Conservation (phyloP, 53 echinoderm and acorn worm species). For the Mesocentrotus franciscanus region DNA sequence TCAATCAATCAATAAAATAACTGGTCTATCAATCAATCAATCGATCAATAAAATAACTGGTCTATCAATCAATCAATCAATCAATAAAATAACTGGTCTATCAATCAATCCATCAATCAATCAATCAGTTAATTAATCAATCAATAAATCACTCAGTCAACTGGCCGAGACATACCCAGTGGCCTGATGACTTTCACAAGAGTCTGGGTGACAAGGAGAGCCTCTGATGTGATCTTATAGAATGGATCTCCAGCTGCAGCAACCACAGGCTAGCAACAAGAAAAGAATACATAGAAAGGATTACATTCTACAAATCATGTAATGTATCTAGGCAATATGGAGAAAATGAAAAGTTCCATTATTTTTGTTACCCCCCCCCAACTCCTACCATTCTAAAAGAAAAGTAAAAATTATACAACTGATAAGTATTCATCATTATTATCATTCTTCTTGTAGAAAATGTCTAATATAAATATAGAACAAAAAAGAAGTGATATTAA, state of each 20-base stretch:
- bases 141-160: neutral
- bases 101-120: neutral
- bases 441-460: no score
- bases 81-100: no score
- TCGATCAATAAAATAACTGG: no score
- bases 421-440: no score
- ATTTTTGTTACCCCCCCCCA: neutral
- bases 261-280: slow-evolving; percentile 84
- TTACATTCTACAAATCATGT: neutral
- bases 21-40: no score
- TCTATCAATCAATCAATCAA: no score
- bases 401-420: no score
- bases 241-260: slow-evolving; percentile 93
- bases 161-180: slow-evolving; percentile 65
- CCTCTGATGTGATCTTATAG: slow-evolving; percentile 99
- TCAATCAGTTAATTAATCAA: neutral
- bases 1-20: no score
- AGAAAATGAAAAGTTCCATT: neutral
- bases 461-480: no score
- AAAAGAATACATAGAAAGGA: slow-evolving; percentile 12
- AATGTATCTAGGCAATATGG: neutral
- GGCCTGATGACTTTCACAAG: slow-evolving; percentile 98
- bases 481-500: no score
- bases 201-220: slow-evolving; percentile 94
- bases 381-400: no score